phyloP scores from a whole-genome alignment of 1,140 invertebrate species.

The Neodiprion lecontei region DNA sequence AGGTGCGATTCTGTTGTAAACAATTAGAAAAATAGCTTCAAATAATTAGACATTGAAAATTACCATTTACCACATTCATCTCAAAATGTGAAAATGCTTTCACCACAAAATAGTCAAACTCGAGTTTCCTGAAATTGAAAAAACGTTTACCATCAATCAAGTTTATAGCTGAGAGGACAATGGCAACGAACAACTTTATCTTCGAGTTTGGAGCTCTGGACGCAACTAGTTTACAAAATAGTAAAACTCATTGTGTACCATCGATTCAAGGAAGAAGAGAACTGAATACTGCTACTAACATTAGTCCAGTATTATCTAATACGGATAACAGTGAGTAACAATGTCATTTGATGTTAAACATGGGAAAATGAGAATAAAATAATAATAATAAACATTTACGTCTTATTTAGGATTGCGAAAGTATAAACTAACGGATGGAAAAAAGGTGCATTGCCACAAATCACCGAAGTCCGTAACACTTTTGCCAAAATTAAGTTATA shows the following conservation, averaged over 20 bases:
- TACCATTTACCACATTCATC: too few species aligned
- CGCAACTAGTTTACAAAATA: neutral
- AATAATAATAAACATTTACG: too few species aligned
- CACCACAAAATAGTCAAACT: neutral
- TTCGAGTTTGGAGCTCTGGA: slow-evolving; percentile 17
- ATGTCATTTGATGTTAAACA: too few species aligned
- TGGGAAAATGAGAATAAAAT: too few species aligned
- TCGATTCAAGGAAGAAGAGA: too few species aligned
- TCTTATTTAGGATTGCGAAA: neutral
- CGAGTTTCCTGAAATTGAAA: neutral
- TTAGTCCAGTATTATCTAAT: neutral
- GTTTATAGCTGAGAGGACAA: slow-evolving; percentile 8
- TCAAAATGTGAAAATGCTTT: neutral
- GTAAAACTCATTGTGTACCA: too few species aligned
- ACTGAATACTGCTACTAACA: too few species aligned
- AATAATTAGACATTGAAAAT: too few species aligned
- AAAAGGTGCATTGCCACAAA: neutral
- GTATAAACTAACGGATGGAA: neutral
- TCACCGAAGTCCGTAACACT: neutral
- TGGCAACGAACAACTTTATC: slow-evolving; percentile 24
- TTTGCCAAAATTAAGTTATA: neutral
- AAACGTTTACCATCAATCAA: neutral
- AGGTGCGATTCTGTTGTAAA: too few species aligned
- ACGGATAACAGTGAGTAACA: neutral
- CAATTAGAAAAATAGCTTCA: neutral